Conservation (phyloP, 2,888 invertebrate species). For the Apodemia mormo region DNA sequence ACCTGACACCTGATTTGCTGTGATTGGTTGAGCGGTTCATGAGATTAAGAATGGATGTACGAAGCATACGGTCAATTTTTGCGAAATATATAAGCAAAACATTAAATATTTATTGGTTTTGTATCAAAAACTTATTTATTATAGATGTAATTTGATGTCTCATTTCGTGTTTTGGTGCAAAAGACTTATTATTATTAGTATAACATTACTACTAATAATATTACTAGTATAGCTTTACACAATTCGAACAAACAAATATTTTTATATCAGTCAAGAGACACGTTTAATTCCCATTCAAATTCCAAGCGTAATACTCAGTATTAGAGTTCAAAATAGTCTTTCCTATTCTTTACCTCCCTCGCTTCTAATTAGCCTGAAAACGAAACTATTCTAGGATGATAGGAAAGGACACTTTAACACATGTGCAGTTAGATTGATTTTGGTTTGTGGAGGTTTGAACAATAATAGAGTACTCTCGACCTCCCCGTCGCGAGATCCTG, state of each 20-base stretch:
- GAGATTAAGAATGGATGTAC: too few relatives aligned
- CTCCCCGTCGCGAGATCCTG: constrained; percentile 63
- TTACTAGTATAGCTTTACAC: constrained; percentile 10
- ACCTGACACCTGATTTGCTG: too few relatives aligned
- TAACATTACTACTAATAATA: not conserved
- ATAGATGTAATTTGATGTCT: too few relatives aligned
- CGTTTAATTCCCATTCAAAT: not conserved
- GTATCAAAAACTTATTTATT: too few relatives aligned
- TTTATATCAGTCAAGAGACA: constrained; percentile 23
- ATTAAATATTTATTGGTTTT: too few relatives aligned
- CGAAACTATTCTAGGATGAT: constrained; percentile 45
- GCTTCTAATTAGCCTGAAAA: constrained; percentile 77
- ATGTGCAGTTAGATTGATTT: constrained; percentile 45
- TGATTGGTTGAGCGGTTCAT: too few relatives aligned
- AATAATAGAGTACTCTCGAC: constrained; percentile 76
- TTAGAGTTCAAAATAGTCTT: constrained; percentile 39
- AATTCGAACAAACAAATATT: constrained; percentile 22
- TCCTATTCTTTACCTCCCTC: constrained; percentile 47
- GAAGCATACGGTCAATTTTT: too few relatives aligned
- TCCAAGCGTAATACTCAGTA: not conserved
- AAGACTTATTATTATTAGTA: not conserved
- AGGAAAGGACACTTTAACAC: constrained; percentile 44
- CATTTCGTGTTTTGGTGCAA: too few relatives aligned
- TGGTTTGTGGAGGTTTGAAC: constrained; percentile 34
- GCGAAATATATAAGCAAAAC: too few relatives aligned